Evolutionary conservation across 2,888 invertebrate species (phyloP), one percentile per base, ranked within the genome.

Genomic region (Odontocerum albicorne): DNA sequence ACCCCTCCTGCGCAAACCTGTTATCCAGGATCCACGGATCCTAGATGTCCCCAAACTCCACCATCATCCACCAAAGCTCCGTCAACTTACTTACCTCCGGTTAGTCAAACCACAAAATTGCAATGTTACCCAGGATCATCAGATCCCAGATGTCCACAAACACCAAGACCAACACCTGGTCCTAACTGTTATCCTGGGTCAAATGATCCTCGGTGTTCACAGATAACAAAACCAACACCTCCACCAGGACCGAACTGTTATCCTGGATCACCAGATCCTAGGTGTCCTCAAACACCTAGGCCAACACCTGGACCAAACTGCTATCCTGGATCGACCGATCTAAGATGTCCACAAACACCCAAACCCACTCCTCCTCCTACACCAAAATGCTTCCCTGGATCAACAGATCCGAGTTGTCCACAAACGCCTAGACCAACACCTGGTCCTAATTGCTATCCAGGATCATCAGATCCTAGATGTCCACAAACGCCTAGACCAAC

Each of bases 351-450:
- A 42, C 66, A 63, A 49, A 63, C 65, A 15, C 2, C 59, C 35
- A 49, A 22, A 38, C 35, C 61, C 1, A 52, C 62, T 19, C 44
- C 55, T 33, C 40, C 57, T n/a, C 51, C n/a, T n/a, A n/a, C 54
- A 27, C 60, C 59, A 10, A 49, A 47, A 20, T 66, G 68, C 31
- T 64, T 62, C 36, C 66, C 65, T 8, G 67, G 67, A 1, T 64
- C 69, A 3, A 58, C 57, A 6, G 73, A 75, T 62, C 70, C 71
- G 0, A 65, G 70, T n/a, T 70, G 69, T 60, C 69, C 68, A 3
- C 49, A 55, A 38, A 64, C 65, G 21, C 40, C 62, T 32, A 39
- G 32, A 20, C 46, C 61, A 0, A 56, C 62, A 17, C 42, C 57
- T 33, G 32, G 47, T 4, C 22, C 62, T 3, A 43, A 49, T 4